These are phyloP conservation scores for Rissa tridactyla DNA, from an alignment of 2,113 vertebrate genomes.

Conservation along the genomic window DNA sequence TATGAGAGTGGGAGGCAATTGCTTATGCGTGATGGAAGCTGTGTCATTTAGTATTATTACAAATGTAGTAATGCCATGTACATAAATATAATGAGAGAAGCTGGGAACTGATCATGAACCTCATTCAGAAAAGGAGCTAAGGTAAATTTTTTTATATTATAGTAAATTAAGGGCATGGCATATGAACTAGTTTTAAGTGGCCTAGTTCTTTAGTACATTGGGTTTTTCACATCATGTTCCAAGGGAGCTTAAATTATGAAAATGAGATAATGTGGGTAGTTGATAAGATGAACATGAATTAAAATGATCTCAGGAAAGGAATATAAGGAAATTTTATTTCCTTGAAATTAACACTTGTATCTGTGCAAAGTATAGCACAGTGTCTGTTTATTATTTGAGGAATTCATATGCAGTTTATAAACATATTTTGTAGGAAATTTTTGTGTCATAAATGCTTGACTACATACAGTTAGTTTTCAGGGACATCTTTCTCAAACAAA, in stretches of 20 bases:
- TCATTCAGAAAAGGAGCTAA: neutral
- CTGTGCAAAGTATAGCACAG: neutral
- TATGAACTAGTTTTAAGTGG: constrained; percentile 18
- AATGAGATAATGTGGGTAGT: neutral
- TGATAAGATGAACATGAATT: neutral
- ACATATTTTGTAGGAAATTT: neutral
- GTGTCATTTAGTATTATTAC: neutral
- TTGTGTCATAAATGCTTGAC: neutral
- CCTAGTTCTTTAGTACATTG: neutral
- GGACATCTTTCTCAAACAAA: neutral
- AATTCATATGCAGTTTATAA: neutral
- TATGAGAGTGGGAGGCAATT: neutral
- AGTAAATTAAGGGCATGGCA: constrained; percentile 24
- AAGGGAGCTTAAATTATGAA: neutral
- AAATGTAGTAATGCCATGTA: neutral
- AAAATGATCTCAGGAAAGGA: neutral
- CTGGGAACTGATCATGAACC: neutral
- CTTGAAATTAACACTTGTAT: neutral
- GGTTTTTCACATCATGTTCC: constrained; percentile 20
- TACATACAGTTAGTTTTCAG: neutral
- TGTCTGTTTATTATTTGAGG: neutral
- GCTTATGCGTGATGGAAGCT: neutral
- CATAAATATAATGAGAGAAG: constrained; percentile 20
- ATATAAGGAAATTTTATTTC: neutral
- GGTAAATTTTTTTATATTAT: neutral